phyloP scores from a whole-genome alignment of 2,797 vertebrate genomes.

The Ibycter americanus region DNA sequence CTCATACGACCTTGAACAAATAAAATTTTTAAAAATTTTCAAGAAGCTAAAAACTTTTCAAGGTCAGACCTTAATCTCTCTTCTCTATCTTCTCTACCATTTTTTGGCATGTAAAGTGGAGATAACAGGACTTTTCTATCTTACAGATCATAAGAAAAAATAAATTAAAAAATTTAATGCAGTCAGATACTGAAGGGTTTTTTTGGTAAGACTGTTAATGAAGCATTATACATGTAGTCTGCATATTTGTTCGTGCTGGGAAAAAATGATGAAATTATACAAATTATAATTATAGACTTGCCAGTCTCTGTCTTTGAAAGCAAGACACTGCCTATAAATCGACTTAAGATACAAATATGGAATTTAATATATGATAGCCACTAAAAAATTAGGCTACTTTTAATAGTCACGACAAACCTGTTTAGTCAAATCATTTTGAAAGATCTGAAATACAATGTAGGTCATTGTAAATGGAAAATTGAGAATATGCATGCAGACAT shows the following conservation, averaged over 20 bases:
- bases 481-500: not conserved
- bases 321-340: not conserved
- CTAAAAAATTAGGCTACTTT: not conserved
- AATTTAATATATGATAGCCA: not conserved
- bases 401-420: not conserved
- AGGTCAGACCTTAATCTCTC: not conserved
- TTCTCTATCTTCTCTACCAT: not conserved
- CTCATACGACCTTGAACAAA: not conserved
- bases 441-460: not conserved
- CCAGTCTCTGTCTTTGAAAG: not conserved
- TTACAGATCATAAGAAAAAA: not conserved
- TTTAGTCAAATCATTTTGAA: constrained; percentile 4
- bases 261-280: not conserved
- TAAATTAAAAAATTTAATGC: not conserved
- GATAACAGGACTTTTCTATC: not conserved
- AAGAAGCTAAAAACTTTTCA: not conserved
- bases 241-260: not conserved
- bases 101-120: not conserved
- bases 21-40: not conserved
- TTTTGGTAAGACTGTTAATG: not conserved
- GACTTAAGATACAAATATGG: not conserved
- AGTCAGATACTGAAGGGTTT: not conserved
- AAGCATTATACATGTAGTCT: not conserved
- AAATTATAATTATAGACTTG: constrained; percentile 13
- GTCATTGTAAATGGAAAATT: not conserved